Base-by-base conservation (phyloP, 2,113 vertebrate genomes). In the Anguilla rostrata region DNA sequence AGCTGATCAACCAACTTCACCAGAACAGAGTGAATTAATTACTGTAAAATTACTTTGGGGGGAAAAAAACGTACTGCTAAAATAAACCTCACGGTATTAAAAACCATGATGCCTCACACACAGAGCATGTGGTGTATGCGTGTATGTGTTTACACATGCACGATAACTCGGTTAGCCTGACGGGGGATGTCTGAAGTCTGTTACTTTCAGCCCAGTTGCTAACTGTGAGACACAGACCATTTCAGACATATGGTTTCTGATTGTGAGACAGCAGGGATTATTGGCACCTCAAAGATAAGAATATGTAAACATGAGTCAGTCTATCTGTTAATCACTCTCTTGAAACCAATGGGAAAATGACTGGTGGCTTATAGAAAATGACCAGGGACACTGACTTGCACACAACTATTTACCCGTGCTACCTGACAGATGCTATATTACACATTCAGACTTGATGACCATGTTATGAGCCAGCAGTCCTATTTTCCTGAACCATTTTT, bases 401-500 rank as follows among this genome's bases (percentile, higher is more conserved):
- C 34, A 80, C 34, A 41, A 80, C 71, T 34, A 12, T n/a, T 34
- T 66, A 3, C 71, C 71, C 34, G 71, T 26, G 71, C 71, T 75
- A 75, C 71, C 71, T 75, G 71, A 34, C 26, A n/a, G n/a, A 75
- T 26, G n/a, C n/a, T 75, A 34, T 34, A n/a, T 75, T 75, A 75
- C 71, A 75, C 71, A 75, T 75, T 34, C n/a, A 3, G 71, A 34
- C 26, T n/a, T 29, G 71, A 75, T 75, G 71, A 29, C 71, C 60
- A 63, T 71, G 22, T 71, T 71, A 71, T 29, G 71, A 75, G 71
- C 71, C 71, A 89, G 78, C 86, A 87, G 88, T 90, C 87, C 84
- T 78, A 83, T 83, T 83, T 84, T 26, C 20, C 34, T 41, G 80
- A 8, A 84, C 86, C 86, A 82, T 86, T 66, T 86, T 79, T 86